Conservation (phyloP, 2,113 vertebrate species). For the Phaethornis superciliosus region DNA sequence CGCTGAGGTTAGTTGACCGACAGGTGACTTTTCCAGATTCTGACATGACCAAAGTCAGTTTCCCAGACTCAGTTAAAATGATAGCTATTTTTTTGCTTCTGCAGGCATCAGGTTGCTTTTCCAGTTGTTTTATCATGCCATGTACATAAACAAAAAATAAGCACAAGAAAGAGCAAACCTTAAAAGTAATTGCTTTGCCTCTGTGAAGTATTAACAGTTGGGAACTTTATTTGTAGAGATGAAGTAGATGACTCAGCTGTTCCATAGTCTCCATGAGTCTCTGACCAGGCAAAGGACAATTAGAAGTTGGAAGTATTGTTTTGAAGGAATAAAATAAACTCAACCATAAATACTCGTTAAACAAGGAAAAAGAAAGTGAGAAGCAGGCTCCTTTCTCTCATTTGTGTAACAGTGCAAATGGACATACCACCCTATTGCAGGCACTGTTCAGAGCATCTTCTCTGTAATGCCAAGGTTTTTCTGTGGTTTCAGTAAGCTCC, state of each 20-base stretch:
- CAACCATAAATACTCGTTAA: neutral
- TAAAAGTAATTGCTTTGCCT: neutral
- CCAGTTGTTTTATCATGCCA: neutral
- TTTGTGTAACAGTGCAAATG: neutral
- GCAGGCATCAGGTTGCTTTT: neutral
- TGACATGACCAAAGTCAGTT: neutral
- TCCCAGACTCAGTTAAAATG: neutral
- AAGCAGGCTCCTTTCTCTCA: neutral
- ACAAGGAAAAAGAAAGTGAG: neutral
- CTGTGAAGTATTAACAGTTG: neutral
- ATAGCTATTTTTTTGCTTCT: neutral
- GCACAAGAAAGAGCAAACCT: neutral
- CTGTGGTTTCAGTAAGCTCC: neutral
- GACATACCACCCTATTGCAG: neutral
- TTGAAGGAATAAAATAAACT: neutral
- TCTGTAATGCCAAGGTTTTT: fast-evolving
- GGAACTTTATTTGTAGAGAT: neutral
- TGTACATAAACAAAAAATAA: neutral
- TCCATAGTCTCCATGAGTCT: neutral
- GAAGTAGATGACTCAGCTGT: neutral
- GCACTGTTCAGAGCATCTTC: neutral
- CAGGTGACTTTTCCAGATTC: neutral
- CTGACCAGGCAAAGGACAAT: neutral
- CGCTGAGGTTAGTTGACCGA: neutral
- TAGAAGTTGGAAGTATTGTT: neutral